Evolutionary conservation across 2,888 invertebrate genomes (phyloP).

Genomic region (Drosophila neotestacea): DNA sequence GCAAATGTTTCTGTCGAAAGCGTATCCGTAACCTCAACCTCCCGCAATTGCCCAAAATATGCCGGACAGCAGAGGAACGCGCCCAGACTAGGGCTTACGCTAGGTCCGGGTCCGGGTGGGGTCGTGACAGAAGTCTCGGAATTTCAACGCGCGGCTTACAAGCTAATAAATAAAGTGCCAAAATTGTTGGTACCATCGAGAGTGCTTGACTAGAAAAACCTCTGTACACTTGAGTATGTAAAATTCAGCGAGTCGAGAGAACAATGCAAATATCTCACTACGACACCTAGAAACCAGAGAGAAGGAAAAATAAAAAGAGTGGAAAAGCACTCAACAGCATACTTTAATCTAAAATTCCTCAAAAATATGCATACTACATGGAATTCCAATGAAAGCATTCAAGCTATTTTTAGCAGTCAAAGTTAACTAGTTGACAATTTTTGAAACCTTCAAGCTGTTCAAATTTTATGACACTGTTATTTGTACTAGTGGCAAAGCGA

Average conservation of each 20-base stretch:
- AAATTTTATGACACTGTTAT: no score
- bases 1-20: slow-evolving; percentile 78
- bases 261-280: slow-evolving; percentile 42
- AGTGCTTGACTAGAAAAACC: slow-evolving; percentile 74
- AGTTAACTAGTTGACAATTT: slow-evolving; percentile 15
- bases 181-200: slow-evolving; percentile 49
- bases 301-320: not conserved
- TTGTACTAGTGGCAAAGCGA: no score
- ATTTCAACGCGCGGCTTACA: slow-evolving; percentile 74
- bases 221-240: slow-evolving; percentile 55
- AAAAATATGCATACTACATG: slow-evolving; percentile 1
- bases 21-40: slow-evolving; percentile 64
- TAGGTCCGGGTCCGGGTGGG: slow-evolving; percentile 7
- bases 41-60: slow-evolving; percentile 18
- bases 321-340: slow-evolving; percentile 1
- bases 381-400: slow-evolving; percentile 8
- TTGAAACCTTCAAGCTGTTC: not conserved
- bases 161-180: slow-evolving; percentile 77
- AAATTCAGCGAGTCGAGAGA: slow-evolving; percentile 29
- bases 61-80: slow-evolving; percentile 34
- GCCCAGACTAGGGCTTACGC: slow-evolving; percentile 25
- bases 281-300: slow-evolving; percentile 31
- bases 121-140: slow-evolving; percentile 6
- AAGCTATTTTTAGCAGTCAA: slow-evolving; percentile 13
- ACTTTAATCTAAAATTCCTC: slow-evolving; percentile 18